phyloP scores from a whole-genome alignment of 1,140 invertebrate species.

The Plectrocnemia conspersa region DNA sequence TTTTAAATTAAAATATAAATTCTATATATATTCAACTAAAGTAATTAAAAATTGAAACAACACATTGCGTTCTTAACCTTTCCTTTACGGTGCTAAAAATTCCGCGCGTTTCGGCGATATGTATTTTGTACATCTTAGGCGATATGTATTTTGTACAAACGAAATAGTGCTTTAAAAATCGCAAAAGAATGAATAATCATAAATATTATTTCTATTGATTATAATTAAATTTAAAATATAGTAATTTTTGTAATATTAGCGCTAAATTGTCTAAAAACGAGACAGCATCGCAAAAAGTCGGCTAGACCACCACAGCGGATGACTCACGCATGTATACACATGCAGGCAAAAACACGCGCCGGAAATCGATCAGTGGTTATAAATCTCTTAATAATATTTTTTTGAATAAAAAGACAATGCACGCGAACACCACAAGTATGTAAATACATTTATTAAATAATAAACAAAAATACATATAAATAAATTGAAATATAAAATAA shows the following conservation, averaged over 20 bases:
- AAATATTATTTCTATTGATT: neutral
- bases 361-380: neutral
- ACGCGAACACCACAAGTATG: slow-evolving; percentile 4
- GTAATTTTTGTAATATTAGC: too few relatives aligned
- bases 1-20: too few relatives aligned
- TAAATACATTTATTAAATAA: slow-evolving; percentile 1
- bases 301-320: neutral
- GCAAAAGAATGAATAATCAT: slow-evolving; percentile 1
- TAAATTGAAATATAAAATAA: slow-evolving; percentile 2
- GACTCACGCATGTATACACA: too few relatives aligned
- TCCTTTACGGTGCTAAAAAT: neutral
- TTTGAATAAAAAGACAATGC: slow-evolving; percentile 11
- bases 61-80: neutral
- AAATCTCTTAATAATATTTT: slow-evolving; percentile 9
- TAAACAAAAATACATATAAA: neutral
- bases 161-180: slow-evolving; percentile 8
- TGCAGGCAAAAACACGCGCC: too few relatives aligned
- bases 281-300: too few relatives aligned
- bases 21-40: too few relatives aligned
- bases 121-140: slow-evolving; percentile 1
- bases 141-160: slow-evolving; percentile 2
- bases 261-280: too few relatives aligned
- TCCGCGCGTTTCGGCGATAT: neutral
- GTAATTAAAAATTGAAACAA: too few relatives aligned
- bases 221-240: neutral